Evolutionary conservation across 2,113 vertebrate species (phyloP).

Genomic region (Labeo catla): DNA sequence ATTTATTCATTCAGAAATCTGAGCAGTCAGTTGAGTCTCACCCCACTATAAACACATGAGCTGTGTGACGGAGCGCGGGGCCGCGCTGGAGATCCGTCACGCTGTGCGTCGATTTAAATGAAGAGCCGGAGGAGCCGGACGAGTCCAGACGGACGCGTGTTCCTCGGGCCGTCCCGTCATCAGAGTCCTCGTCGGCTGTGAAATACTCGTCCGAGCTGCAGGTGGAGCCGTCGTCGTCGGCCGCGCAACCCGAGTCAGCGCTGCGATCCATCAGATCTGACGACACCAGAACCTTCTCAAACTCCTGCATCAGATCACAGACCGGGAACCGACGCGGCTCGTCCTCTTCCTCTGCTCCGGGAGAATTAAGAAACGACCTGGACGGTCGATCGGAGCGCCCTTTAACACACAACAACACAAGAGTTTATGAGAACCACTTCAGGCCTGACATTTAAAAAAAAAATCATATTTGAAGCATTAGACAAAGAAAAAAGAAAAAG

Average conservation of each 20-base stretch:
- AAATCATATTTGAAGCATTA: too few species aligned
- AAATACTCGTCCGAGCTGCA: conserved; percentile 69
- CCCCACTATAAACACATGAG: conserved; percentile 84
- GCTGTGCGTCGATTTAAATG: conserved; percentile 70
- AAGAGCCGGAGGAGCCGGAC: conserved; percentile 70
- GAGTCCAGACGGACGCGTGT: conserved; percentile 64
- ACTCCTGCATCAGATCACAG: conserved; percentile 78
- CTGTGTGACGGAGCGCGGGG: conserved; percentile 55
- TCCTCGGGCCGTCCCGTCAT: conserved; percentile 25
- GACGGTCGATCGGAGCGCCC: too few species aligned
- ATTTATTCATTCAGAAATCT: too few species aligned
- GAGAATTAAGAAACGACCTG: too few species aligned
- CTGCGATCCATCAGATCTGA: conserved; percentile 47
- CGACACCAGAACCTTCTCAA: conserved; percentile 77
- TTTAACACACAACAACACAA: too few species aligned
- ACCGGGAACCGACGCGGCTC: conserved; percentile 1
- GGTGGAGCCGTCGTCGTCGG: conserved; percentile 55
- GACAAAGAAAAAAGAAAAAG: too few species aligned
- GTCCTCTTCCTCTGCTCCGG: neutral
- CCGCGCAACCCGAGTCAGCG: neutral
- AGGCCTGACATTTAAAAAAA: too few species aligned
- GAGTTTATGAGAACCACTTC: too few species aligned
- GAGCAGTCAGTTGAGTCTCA: conserved; percentile 68
- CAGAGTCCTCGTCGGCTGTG: conserved; percentile 66
- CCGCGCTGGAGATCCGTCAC: conserved; percentile 59